phyloP scores from a whole-genome alignment of 2,888 invertebrate genomes.

The Drosophila pseudotalamancana region DNA sequence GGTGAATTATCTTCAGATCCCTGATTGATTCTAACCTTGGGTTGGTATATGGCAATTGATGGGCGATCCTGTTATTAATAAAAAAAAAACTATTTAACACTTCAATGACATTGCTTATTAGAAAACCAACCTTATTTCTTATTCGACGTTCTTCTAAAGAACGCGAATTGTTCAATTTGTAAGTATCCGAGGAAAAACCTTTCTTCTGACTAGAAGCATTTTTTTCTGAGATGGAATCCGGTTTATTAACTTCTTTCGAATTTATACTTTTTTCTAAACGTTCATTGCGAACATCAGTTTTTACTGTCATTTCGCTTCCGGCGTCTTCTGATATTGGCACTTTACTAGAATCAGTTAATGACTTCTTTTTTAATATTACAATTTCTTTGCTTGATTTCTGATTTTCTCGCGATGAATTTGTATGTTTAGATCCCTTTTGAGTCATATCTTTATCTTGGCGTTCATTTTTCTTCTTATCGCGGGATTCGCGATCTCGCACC shows the following conservation, averaged over 20 bases:
- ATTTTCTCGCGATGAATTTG: constrained; percentile 28
- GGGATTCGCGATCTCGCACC: constrained; percentile 55
- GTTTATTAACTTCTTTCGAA: constrained; percentile 9
- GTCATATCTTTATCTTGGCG: constrained; percentile 20
- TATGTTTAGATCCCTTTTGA: too few species aligned
- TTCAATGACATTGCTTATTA: background rate
- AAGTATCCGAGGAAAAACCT: background rate
- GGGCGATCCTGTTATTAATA: constrained; percentile 92
- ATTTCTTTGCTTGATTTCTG: constrained; percentile 72
- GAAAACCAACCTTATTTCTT: constrained; percentile 80
- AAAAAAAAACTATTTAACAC: background rate
- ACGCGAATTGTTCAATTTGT: constrained; percentile 39
- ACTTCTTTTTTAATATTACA: constrained; percentile 71
- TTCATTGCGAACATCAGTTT: constrained; percentile 1
- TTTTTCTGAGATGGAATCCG: background rate
- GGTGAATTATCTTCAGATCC: constrained; percentile 69
- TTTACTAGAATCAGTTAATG: constrained; percentile 28
- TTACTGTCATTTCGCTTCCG: background rate
- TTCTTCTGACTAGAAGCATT: constrained; percentile 1
- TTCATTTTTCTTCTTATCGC: constrained; percentile 42
- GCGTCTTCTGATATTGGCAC: background rate
- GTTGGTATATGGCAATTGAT: constrained; percentile 94
- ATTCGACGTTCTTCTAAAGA: constrained; percentile 79
- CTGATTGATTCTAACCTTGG: constrained; percentile 85
- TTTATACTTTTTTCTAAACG: background rate